Conservation (phyloP, 2,797 vertebrate genomes). For the Peromyscus nudipes region DNA sequence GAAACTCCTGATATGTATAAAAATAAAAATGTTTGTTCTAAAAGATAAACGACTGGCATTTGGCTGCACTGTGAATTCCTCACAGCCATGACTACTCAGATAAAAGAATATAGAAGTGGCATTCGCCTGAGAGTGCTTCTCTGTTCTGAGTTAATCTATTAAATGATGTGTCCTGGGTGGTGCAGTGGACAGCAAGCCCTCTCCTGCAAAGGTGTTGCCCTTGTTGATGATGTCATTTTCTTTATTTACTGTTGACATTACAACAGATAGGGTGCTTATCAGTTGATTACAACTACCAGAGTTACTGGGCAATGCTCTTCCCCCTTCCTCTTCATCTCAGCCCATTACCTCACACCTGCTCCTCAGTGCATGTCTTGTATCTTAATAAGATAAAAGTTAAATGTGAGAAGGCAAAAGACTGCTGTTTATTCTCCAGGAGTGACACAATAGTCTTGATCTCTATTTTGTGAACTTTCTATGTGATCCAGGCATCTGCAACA, state of each 20-base stretch:
- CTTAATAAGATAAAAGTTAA: slow-evolving; percentile 10
- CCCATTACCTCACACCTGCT: not conserved
- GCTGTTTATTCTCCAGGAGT: slow-evolving; percentile 12
- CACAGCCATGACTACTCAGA: slow-evolving; percentile 32
- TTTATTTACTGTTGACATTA: slow-evolving; percentile 28
- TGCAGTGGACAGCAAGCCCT: not conserved
- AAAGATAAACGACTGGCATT: slow-evolving; percentile 52
- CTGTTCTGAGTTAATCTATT: slow-evolving; percentile 65
- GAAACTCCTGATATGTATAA: slow-evolving; percentile 48
- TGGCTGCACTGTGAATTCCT: slow-evolving; percentile 22
- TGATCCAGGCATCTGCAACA: not conserved
- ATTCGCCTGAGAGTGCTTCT: not conserved
- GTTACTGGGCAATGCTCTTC: not conserved
- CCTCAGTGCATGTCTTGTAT: not conserved
- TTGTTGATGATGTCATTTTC: slow-evolving; percentile 22
- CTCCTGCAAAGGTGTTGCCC: not conserved
- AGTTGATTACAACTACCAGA: not conserved
- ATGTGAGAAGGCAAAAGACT: not conserved
- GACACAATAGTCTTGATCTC: not conserved
- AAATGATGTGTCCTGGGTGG: not conserved
- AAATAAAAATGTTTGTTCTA: slow-evolving; percentile 61
- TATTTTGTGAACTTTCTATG: not conserved
- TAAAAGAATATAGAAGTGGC: slow-evolving; percentile 61
- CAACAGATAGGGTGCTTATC: not conserved
- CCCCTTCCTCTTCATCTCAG: not conserved